Evolutionary conservation across 1,140 invertebrate genomes (phyloP), one percentile per base, ranked within the genome.

Genomic region (Ips typographus): DNA sequence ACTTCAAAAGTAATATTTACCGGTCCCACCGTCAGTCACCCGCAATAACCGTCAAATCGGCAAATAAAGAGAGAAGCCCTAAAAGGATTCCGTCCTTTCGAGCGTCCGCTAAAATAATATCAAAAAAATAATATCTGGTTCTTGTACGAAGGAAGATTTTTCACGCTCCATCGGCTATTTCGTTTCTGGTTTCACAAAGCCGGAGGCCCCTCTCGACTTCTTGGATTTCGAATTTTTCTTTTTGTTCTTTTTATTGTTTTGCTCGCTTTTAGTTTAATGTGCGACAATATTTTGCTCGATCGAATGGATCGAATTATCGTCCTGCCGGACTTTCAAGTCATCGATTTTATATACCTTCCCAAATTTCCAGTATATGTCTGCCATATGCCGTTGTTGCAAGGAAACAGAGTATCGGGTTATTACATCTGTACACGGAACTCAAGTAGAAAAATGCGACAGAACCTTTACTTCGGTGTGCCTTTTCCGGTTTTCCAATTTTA

Each of bases 31-130:
- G 44, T 49, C 44, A 49, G 44, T 49, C 44, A 22, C 44, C 44
- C 44, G 22, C 44, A 49, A 49, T 49, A 49, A 49, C 44, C 44
- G 22, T 49, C 44, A 49, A 49, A 49, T 49, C 44, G 44, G 44
- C 44, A 49, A 49, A 49, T 49, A 49, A 49, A 49, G 44, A 49
- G 44, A 6, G 44, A 49, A 49, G 44, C 44, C 44, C 44, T 49
- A 49, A 49, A 49, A 49, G 44, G 44, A 49, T 49, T 49, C 44
- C 44, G 44, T 22, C 44, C 44, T 6, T 49, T 49, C 6, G 3
- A 49, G 44, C 44, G 44, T 49, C 22, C 44, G 44, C 44, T 49
- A 49, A 49, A 49, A 49, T 49, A 49, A 49, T 49, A 49, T 49
- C 2, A 49, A 49, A 49, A 49, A 49, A 49, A 49, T 2, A 49